Evolutionary conservation across 2,888 invertebrate genomes (phyloP), one percentile per base, ranked within the genome.

Genomic region (Mechanitis messenoides): DNA sequence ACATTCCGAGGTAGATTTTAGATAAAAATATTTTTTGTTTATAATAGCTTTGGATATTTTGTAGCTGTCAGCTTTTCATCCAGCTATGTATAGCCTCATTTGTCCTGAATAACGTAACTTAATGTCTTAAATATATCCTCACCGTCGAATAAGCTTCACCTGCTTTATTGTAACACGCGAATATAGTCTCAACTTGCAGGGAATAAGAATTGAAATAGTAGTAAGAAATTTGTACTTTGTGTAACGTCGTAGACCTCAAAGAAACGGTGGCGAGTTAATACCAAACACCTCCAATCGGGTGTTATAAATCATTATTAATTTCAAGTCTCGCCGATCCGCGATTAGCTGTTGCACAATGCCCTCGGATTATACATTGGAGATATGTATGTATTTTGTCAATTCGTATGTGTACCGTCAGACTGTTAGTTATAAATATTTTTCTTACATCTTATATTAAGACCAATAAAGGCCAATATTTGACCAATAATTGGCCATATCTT

Each of bases 221-320:
- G 31, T 6, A 50, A 45, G 3, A 55, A 59, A 56, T 60, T 45
- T 57, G 63, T 63, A 54, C 50, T 62, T 56, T 60, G 62, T 47
- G 58, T 64, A 50, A 62, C 63, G 57, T 67, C 58, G 60, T 60
- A 59, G 60, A 62, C 53, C 73, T 71, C 77, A 78, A 78, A 79
- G 78, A 76, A 69, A 69, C 76, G 75, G 81, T 79, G 74, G 76
- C 73, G 69, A 74, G 71, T 74, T 79, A 81, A 83, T 80, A 70
- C 79, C 77, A 83, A 84, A 83, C 76, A 77, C 79, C 75, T 79
- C 78, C 88, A 90, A 90, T 88, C 89, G 86, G 73, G 73, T 81
- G 86, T 80, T 83, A 87, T 90, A 88, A 88, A 90, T 90, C 87
- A 87, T 85, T 88, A 88, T 90, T 89, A 90, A 87, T 87, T 85